A percentile compares a stretch with the other conserved stretches of the same genome.
phyloP scores from a whole-genome alignment of 2,888 invertebrate genomes.

The Idaea dimidiata region DNA sequence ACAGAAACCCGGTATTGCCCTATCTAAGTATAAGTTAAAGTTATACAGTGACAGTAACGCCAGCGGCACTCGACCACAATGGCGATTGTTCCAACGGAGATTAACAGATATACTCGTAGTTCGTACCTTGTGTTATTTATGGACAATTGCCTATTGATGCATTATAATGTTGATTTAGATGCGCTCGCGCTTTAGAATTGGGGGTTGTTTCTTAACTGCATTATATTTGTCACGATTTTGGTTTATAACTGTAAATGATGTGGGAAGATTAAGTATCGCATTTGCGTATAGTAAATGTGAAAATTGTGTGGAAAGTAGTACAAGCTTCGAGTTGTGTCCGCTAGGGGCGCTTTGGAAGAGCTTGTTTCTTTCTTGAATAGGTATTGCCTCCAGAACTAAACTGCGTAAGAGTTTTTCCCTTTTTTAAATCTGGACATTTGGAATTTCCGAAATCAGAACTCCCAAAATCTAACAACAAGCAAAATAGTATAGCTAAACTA shows the following conservation, averaged over 20 bases:
- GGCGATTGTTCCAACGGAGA: slow-evolving; percentile 68
- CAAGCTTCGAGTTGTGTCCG: too few species aligned
- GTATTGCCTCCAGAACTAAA: too few species aligned
- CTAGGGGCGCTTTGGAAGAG: too few species aligned
- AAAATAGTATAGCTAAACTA: too few species aligned
- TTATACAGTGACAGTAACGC: slow-evolving; percentile 56
- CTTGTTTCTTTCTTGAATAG: too few species aligned
- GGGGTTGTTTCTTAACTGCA: neutral
- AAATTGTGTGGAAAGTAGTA: too few species aligned
- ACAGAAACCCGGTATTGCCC: slow-evolving; percentile 5
- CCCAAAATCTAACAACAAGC: too few species aligned
- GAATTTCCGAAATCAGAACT: too few species aligned
- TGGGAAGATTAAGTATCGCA: neutral
- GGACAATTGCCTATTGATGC: slow-evolving; percentile 39
- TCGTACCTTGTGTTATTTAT: slow-evolving; percentile 54
- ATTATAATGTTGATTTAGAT: slow-evolving; percentile 26
- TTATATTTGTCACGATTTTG: slow-evolving; percentile 3
- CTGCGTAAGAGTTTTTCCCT: too few species aligned
- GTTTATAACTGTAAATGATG: neutral
- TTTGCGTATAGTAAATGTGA: too few species aligned
- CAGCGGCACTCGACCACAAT: slow-evolving; percentile 68
- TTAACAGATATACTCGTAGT: slow-evolving; percentile 49
- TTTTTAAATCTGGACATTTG: too few species aligned
- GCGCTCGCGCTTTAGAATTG: slow-evolving; percentile 2
- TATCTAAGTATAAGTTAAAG: slow-evolving; percentile 13